Evolutionary conservation across 2,797 vertebrate species (phyloP), one percentile per base, ranked within the genome.

Genomic region (Xenentodon cancila): DNA sequence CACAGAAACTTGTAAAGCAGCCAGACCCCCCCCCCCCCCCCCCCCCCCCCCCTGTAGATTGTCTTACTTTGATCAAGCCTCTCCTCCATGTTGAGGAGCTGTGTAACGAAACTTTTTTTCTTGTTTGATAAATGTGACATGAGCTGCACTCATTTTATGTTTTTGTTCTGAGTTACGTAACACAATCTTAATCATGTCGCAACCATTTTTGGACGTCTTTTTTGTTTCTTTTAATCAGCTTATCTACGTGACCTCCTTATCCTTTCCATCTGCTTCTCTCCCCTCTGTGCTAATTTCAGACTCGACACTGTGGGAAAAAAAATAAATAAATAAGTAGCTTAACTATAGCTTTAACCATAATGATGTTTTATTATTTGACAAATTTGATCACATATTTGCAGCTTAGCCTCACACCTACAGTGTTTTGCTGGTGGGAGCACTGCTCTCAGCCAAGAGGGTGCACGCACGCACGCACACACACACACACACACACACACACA

Each of bases 1-100:
- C 64, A 17, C 73, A 65, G n/a, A 56, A 47, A 50, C 73, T 68
- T 77, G 69, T 64, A 47, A 76, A 74, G 55, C 53, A 52, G 70
- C 73, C 79, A 77, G 60, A 42, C 25, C 25, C 25, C 25, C 25
- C 25, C 25, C 25, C 25, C 25, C 25, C 25, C 25, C 25, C 25
- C 25, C 25, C 25, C 25, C 25, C 25, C 5, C 25, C 5, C 11
- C 20, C 11, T 69, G 50, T 59, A 80, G 59, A 75, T 73, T 60
- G 58, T 37, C 49, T 67, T 22, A 44, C 60, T 69, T 64, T 37
- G 51, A 56, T 44, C 21, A 58, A 52, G 49, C 49, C 21, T 20
- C 32, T 57, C 34, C 55, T 75, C 34, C 16, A 4, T 60, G 65
- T 49, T 46, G 68, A 46, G 20, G 12, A 73, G 44, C 30, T 47